Evolutionary conservation across 2,797 vertebrate species (phyloP).

Genomic region (Tokudaia tokunoshimensis): DNA sequence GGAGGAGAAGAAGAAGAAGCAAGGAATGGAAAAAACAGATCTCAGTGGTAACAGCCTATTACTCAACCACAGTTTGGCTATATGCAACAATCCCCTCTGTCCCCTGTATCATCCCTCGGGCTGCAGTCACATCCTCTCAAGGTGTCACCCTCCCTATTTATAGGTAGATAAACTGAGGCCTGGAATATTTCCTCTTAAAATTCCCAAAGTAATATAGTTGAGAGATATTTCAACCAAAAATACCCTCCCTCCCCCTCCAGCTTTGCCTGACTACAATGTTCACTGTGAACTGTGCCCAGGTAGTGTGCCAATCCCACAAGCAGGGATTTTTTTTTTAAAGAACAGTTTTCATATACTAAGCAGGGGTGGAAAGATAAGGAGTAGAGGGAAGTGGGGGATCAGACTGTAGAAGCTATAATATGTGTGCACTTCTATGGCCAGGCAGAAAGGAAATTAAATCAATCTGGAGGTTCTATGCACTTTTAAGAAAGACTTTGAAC

Average conservation of each 20-base stretch:
- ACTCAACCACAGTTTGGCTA: not conserved
- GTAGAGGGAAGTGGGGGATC: not conserved
- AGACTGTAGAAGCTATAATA: not conserved
- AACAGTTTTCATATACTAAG: not conserved
- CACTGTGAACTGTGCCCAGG: too few species aligned
- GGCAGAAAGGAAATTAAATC: conserved; percentile 45
- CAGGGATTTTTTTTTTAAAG: not conserved
- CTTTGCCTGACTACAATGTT: not conserved
- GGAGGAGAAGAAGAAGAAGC: not conserved
- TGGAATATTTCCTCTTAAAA: not conserved
- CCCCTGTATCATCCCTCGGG: not conserved
- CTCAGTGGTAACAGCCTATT: not conserved
- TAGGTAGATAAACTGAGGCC: not conserved
- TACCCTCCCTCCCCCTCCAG: not conserved
- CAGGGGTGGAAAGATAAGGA: not conserved
- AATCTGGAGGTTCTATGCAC: not conserved
- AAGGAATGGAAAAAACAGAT: not conserved
- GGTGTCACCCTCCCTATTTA: not conserved
- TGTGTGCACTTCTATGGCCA: not conserved
- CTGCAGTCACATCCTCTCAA: not conserved
- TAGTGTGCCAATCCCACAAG: not conserved
- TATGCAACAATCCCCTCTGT: not conserved
- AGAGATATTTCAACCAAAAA: not conserved
- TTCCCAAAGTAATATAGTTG: not conserved
- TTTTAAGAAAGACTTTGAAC: conserved; percentile 23